These are phyloP conservation scores for Pelecanoides urinatrix DNA, from an alignment of 2,113 vertebrate species.

Conservation along the genomic window DNA sequence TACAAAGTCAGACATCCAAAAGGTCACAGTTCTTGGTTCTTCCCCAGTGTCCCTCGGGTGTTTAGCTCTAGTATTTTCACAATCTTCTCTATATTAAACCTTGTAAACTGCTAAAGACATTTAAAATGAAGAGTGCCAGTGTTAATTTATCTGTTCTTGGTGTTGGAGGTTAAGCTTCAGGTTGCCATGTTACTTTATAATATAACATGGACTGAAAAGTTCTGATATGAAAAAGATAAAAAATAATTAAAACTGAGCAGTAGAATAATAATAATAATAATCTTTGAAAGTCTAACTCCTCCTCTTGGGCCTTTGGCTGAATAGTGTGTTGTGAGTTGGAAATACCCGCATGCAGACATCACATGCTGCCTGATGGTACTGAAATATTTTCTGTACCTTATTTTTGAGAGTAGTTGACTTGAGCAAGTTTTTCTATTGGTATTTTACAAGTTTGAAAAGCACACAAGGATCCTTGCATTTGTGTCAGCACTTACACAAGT, in stretches of 20 bases:
- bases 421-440: background rate
- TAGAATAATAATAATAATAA: background rate
- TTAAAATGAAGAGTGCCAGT: background rate
- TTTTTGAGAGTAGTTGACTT: background rate
- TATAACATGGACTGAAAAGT: background rate
- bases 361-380: background rate
- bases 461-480: background rate
- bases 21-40: conserved; percentile 10
- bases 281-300: background rate
- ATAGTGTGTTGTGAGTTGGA: background rate
- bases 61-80: background rate
- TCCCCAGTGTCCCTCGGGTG: background rate
- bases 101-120: background rate
- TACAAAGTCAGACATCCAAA: conserved; percentile 27
- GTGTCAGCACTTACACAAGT: background rate
- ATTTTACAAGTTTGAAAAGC: background rate
- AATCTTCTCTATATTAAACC: background rate
- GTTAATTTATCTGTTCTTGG: background rate
- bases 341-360: background rate
- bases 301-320: background rate
- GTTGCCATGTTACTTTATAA: background rate
- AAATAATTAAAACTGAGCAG: background rate
- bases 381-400: background rate
- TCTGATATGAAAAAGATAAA: background rate
- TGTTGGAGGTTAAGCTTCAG: background rate